These are phyloP conservation scores for Drosophila nebulosa DNA, from an alignment of 1,140 invertebrate genomes.

Conservation along the genomic window DNA sequence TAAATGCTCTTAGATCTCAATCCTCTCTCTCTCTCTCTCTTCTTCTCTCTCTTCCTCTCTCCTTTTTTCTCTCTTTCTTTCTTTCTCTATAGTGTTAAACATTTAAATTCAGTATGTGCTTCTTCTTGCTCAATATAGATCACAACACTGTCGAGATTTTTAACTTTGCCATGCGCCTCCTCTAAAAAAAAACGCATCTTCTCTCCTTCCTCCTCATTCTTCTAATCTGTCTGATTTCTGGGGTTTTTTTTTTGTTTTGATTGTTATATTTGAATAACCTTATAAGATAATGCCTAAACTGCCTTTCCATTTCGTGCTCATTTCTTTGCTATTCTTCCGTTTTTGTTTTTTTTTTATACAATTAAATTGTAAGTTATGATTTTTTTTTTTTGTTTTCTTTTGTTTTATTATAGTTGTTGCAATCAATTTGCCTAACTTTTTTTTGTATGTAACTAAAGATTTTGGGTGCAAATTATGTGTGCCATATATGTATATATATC, in stretches of 20 bases:
- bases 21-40: too few species aligned
- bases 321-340: constrained; percentile 17
- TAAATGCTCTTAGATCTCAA: constrained; percentile 48
- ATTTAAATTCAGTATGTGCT: constrained; percentile 67
- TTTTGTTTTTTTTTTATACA: constrained; percentile 51
- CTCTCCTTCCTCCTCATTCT: not conserved
- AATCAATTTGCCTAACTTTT: constrained; percentile 56
- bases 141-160: constrained; percentile 79
- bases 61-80: too few species aligned
- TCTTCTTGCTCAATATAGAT: constrained; percentile 62
- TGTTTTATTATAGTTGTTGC: constrained; percentile 20
- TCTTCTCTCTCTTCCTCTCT: too few species aligned
- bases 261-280: constrained; percentile 31
- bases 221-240: not conserved
- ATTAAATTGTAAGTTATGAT: constrained; percentile 71
- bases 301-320: not conserved
- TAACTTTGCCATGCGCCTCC: constrained; percentile 13
- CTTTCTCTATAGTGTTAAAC: constrained; percentile 46
- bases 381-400: too few species aligned
- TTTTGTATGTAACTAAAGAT: constrained; percentile 45
- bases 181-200: constrained; percentile 45
- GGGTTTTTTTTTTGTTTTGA: constrained; percentile 22
- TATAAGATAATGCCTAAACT: constrained; percentile 40
- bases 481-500: constrained; percentile 47
- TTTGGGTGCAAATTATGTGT: constrained; percentile 29